These are phyloP conservation scores for Cepaea hortensis DNA, from an alignment of 2,888 invertebrate species.

Conservation along the genomic window DNA sequence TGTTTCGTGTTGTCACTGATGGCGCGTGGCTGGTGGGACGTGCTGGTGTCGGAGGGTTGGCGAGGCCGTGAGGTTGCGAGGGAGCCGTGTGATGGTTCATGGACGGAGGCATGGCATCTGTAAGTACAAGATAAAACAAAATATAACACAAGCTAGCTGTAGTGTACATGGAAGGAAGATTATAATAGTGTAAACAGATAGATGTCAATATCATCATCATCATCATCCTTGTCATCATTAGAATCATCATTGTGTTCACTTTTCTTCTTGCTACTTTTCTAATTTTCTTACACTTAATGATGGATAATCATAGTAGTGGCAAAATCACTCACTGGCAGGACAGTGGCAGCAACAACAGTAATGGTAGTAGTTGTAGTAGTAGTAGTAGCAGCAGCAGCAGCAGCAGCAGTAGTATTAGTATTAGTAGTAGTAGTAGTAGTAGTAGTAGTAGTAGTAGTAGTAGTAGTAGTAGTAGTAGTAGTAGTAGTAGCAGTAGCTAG, in stretches of 20 bases:
- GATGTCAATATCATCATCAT: too few relatives aligned
- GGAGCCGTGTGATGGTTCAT: not conserved
- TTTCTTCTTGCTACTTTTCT: too few relatives aligned
- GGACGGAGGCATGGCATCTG: slow-evolving; percentile 14
- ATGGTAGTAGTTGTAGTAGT: not conserved
- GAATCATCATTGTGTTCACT: too few relatives aligned
- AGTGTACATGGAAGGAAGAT: too few relatives aligned
- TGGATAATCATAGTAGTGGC: not conserved
- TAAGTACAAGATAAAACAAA: too few relatives aligned
- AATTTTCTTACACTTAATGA: too few relatives aligned
- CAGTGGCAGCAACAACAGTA: not conserved
- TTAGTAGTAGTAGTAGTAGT: slow-evolving; percentile 14
- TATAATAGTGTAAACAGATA: too few relatives aligned
- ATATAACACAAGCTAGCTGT: too few relatives aligned
- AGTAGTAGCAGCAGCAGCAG: not conserved
- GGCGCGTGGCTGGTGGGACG: not conserved
- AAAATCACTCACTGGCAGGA: not conserved
- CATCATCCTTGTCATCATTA: too few relatives aligned
- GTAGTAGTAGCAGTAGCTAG: not conserved
- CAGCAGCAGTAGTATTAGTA: slow-evolving; percentile 10
- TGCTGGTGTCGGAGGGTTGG: not conserved
- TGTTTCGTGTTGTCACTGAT: not conserved
- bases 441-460: slow-evolving; percentile 17
- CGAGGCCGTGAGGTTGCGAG: not conserved
- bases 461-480: not conserved